phyloP scores from a whole-genome alignment of 2,888 invertebrate genomes.

The Hydrotaea cyrtoneurina region DNA sequence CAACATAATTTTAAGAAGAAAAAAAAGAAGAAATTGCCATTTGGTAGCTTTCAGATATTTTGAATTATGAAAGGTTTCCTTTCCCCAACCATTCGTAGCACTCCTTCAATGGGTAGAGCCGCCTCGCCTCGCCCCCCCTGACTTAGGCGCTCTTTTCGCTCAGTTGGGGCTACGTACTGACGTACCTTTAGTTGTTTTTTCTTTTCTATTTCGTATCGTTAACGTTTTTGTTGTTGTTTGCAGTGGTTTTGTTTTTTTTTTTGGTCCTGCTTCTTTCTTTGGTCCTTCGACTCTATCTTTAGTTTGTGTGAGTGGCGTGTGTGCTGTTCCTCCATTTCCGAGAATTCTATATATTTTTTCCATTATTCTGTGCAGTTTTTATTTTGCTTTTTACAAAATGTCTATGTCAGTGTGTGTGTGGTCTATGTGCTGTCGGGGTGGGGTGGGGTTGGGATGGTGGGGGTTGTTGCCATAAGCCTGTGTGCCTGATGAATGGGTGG shows the following conservation, averaged over 20 bases:
- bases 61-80: too few species aligned
- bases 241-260: neutral
- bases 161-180: neutral
- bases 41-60: too few species aligned
- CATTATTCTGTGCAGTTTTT: conserved; percentile 3
- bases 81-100: too few species aligned
- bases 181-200: neutral
- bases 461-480: neutral
- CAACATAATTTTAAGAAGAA: too few species aligned
- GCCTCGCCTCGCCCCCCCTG: too few species aligned
- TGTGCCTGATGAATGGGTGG: too few species aligned
- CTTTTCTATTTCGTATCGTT: neutral
- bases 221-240: neutral
- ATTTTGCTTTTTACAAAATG: conserved; percentile 8
- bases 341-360: conserved; percentile 29
- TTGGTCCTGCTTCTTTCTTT: neutral
- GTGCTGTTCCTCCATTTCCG: neutral
- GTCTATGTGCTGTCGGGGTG: neutral
- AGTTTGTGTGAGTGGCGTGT: neutral
- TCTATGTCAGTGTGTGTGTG: neutral
- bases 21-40: too few species aligned
- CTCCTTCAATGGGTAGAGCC: too few species aligned
- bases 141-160: too few species aligned
- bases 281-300: neutral
- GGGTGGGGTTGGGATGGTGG: neutral